Evolutionary conservation across 2,797 vertebrate genomes (phyloP).

Genomic region (Dipus sagitta): DNA sequence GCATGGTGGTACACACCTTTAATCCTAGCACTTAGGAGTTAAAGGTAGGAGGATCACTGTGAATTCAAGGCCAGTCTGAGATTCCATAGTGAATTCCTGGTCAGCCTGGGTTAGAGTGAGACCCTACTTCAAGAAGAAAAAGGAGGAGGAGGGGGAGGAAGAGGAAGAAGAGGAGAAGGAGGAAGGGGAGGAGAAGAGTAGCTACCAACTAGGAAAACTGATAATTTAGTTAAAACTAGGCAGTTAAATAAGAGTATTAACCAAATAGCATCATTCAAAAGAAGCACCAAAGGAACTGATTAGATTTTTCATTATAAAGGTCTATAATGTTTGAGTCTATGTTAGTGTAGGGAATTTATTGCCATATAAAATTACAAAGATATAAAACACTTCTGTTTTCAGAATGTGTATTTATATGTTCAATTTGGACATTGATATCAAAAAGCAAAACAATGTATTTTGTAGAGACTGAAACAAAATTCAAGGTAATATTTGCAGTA

Average conservation of each 20-base stretch:
- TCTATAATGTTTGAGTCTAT: not conserved
- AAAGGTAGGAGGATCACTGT: no score
- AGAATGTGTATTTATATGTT: constrained; percentile 9
- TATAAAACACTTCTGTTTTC: constrained; percentile 52
- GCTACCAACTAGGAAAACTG: constrained; percentile 1
- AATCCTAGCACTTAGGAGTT: no score
- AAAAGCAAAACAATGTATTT: constrained; percentile 62
- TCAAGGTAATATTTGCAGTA: constrained; percentile 47
- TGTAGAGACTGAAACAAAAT: constrained; percentile 61
- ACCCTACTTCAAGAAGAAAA: no score
- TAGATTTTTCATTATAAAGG: constrained; percentile 36
- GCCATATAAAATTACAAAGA: constrained; percentile 50
- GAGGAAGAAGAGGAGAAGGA: no score
- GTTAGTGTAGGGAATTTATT: not conserved
- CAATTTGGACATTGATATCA: constrained; percentile 21
- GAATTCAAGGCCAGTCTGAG: no score
- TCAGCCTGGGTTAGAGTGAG: no score
- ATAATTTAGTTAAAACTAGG: constrained; percentile 28
- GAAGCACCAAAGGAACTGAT: constrained; percentile 1
- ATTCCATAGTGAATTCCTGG: no score
- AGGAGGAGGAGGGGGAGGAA: no score
- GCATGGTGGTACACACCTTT: no score
- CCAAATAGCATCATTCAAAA: not conserved
- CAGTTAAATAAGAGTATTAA: constrained; percentile 49
- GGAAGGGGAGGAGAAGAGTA: not conserved